Percentiles rank a stretch among this genome's conserved stretches.
Conservation (phyloP, 2,797 vertebrate genomes). For the Calcarius lapponicus region DNA sequence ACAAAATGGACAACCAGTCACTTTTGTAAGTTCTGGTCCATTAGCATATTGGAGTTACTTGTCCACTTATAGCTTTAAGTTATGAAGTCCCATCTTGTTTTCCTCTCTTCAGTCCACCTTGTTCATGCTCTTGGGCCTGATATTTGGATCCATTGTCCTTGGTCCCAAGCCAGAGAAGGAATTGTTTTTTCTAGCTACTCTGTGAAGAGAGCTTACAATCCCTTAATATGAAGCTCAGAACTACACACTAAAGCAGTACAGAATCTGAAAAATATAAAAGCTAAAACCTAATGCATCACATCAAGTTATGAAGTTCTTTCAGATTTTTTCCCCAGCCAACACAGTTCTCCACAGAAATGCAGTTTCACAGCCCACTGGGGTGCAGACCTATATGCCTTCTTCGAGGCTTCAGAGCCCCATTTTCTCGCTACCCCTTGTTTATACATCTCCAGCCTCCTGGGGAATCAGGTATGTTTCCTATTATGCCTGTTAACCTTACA, state of each 20-base stretch:
- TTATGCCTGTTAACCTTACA: background rate
- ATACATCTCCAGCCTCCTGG: background rate
- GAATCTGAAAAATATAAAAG: background rate
- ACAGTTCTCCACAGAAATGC: background rate
- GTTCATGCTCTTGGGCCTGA: background rate
- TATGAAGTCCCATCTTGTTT: background rate
- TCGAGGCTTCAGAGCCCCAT: background rate
- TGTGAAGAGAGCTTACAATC: background rate
- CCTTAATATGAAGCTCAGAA: background rate
- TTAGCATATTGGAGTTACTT: background rate
- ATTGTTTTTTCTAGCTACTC: background rate
- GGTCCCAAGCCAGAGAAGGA: background rate
- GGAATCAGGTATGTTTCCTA: constrained; percentile 7
- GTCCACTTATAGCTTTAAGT: background rate
- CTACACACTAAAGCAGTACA: background rate
- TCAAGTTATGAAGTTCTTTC: background rate
- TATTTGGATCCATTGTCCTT: background rate
- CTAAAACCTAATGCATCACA: background rate
- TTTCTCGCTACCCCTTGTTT: background rate
- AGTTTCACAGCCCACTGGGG: background rate
- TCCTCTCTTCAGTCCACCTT: background rate
- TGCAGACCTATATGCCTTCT: background rate
- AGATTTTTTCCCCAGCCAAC: background rate
- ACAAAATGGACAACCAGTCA: background rate
- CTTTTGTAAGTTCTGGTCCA: background rate